Evolutionary conservation across 2,888 invertebrate species (phyloP), one percentile per base, ranked within the genome.

Genomic region (Trichopria drosophilae): DNA sequence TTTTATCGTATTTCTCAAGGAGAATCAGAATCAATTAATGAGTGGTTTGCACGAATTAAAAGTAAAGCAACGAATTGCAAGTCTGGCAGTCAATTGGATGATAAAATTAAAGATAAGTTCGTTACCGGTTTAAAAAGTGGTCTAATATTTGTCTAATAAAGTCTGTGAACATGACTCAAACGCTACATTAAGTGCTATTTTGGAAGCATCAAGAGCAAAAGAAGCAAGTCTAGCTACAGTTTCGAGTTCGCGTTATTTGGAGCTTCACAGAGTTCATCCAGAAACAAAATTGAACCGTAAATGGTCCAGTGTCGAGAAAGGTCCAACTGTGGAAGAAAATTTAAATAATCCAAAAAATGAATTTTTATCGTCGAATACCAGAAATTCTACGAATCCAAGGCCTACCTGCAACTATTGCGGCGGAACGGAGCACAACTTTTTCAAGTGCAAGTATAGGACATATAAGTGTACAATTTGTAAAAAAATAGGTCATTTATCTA

Each of bases 31-130:
- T 29, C 45, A 0, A 18, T 63, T 0, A 42, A 54, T 10, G 32
- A 55, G 1, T 61, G 59, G 60, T 63, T 67, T 63, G 61, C 60
- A 57, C 41, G 67, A 56, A 49, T 70, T 56, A 65, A 68, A 61
- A 62, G 52, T 58, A 39, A 58, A 22, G 40, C 60, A 2, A 24
- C 19, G 6, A 28, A 42, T 1, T 61, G 61, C n/a, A 57, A 58
- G 34, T 63, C 60, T 29, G 60, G 60, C 1, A 45, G 52, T 6
- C 34, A 46, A 12, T 49, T 61, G 15, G 55, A 60, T 3, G 51
- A 62, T 51, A 55, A 47, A 59, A 59, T 64, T 39, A 63, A 58
- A 47, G 65, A 68, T 41, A 59, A 58, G 40, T 65, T 63, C 39
- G 53, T 59, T 1, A 61, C 61, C 0, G 60, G 60, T 10, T 44